Conservation (phyloP, 2,888 invertebrate genomes). For the Apamea sordens region DNA sequence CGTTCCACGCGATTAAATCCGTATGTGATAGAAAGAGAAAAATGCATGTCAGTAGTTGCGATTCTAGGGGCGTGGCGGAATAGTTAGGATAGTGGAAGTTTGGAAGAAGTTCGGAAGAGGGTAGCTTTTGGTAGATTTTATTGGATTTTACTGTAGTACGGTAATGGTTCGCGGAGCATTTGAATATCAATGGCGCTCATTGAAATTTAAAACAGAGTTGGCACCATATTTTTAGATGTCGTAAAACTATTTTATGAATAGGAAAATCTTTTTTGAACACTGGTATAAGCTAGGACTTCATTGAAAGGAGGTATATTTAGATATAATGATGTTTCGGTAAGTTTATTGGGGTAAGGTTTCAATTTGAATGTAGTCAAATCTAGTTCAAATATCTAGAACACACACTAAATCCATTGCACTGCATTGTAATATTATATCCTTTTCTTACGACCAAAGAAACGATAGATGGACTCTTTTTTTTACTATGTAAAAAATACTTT, state of each 20-base stretch:
- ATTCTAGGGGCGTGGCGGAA: conserved; percentile 81
- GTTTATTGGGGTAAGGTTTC: not conserved
- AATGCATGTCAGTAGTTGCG: conserved; percentile 69
- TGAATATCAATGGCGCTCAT: conserved; percentile 75
- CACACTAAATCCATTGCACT: not conserved
- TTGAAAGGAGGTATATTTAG: not conserved
- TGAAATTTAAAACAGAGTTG: conserved; percentile 55
- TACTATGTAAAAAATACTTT: too few species aligned
- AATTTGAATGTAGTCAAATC: not conserved
- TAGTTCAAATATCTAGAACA: not conserved
- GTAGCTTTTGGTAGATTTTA: conserved; percentile 87
- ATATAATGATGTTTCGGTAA: not conserved
- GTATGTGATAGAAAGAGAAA: conserved; percentile 74
- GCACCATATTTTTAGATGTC: conserved; percentile 32
- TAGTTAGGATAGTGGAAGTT: conserved; percentile 88
- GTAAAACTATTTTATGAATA: conserved; percentile 33
- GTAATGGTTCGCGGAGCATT: conserved; percentile 74
- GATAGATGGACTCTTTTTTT: too few species aligned
- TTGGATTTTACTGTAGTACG: conserved; percentile 84
- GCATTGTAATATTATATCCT: too few species aligned
- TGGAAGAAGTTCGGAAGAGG: conserved; percentile 88
- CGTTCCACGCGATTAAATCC: conserved; percentile 71
- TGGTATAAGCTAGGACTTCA: not conserved
- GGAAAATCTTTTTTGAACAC: not conserved
- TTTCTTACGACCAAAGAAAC: too few species aligned